phyloP scores from a whole-genome alignment of 2,888 invertebrate species.

The Carterocephalus palaemon region DNA sequence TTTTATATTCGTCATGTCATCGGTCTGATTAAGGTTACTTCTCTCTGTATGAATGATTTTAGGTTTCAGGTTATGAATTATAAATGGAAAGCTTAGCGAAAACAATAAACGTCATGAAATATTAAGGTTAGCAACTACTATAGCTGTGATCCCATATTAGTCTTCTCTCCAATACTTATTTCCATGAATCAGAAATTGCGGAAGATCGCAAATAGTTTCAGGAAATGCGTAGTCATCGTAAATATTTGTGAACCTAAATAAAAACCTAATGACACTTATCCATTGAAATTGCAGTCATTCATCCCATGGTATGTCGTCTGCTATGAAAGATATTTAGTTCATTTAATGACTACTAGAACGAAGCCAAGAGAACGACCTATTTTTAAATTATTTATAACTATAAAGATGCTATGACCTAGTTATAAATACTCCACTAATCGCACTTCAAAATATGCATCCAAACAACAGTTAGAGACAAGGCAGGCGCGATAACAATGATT shows the following conservation, averaged over 20 bases:
- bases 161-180: too few species aligned
- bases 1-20: too few species aligned
- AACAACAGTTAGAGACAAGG: slow-evolving; percentile 2
- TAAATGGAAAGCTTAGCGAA: too few species aligned
- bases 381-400: slow-evolving; percentile 12
- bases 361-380: slow-evolving; percentile 18
- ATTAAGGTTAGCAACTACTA: too few species aligned
- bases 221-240: too few species aligned
- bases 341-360: not conserved
- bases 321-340: not conserved
- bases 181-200: too few species aligned
- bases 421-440: slow-evolving; percentile 11
- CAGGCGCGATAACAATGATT: not conserved
- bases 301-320: slow-evolving; percentile 1
- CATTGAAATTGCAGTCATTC: not conserved
- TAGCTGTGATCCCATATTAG: too few species aligned
- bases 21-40: too few species aligned
- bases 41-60: too few species aligned
- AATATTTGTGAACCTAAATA: too few species aligned
- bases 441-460: slow-evolving; percentile 4
- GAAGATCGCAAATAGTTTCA: too few species aligned
- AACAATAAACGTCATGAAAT: not conserved
- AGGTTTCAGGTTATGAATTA: too few species aligned
- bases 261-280: slow-evolving; percentile 3
- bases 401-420: slow-evolving; percentile 14